Percentiles rank a stretch among this genome's conserved stretches.
These are phyloP conservation scores for Etheostoma spectabile DNA, from an alignment of 2,113 vertebrate species.

Conservation along the genomic window DNA sequence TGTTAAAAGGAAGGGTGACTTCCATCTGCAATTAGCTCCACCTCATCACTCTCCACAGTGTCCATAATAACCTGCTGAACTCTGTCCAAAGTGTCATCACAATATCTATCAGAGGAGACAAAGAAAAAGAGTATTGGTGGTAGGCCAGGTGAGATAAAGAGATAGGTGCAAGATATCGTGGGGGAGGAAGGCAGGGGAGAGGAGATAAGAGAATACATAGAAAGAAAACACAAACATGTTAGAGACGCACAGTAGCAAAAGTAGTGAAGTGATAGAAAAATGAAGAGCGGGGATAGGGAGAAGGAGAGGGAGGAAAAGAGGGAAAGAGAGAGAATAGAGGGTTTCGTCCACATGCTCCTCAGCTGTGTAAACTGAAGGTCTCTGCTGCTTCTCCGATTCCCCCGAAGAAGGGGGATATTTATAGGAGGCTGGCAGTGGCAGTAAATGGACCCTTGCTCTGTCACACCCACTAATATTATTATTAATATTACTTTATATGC, in stretches of 20 bases:
- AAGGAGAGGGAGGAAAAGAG: slow-evolving; percentile 55
- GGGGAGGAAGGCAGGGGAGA: slow-evolving; percentile 63
- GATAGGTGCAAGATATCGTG: slow-evolving; percentile 41
- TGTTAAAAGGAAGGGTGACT: slow-evolving; percentile 51
- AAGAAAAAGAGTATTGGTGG: slow-evolving; percentile 40
- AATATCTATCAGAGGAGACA: slow-evolving; percentile 49
- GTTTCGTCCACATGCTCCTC: slow-evolving; percentile 86
- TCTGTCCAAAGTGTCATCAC: slow-evolving; percentile 46
- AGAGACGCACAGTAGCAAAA: slow-evolving; percentile 61
- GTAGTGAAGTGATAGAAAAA: slow-evolving; percentile 68
- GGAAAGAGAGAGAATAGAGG: slow-evolving; percentile 69
- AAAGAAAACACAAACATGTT: slow-evolving; percentile 34
- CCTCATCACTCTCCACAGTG: slow-evolving; percentile 54
- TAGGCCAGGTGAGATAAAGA: slow-evolving; percentile 44
- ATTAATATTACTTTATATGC: slow-evolving; percentile 87
- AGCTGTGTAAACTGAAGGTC: slow-evolving; percentile 89
- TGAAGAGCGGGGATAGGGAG: slow-evolving; percentile 56
- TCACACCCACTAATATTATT: slow-evolving; percentile 87
- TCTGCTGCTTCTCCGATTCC: slow-evolving; percentile 85
- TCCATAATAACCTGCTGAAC: slow-evolving; percentile 54
- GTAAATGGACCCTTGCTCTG: slow-evolving; percentile 78
- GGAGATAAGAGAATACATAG: slow-evolving; percentile 52
- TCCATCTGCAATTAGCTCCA: slow-evolving; percentile 67
- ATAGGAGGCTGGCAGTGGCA: slow-evolving; percentile 85
- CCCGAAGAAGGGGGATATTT: slow-evolving; percentile 86